Evolutionary conservation across 2,113 vertebrate genomes (phyloP).

Genomic region (Phodopus roborovskii): DNA sequence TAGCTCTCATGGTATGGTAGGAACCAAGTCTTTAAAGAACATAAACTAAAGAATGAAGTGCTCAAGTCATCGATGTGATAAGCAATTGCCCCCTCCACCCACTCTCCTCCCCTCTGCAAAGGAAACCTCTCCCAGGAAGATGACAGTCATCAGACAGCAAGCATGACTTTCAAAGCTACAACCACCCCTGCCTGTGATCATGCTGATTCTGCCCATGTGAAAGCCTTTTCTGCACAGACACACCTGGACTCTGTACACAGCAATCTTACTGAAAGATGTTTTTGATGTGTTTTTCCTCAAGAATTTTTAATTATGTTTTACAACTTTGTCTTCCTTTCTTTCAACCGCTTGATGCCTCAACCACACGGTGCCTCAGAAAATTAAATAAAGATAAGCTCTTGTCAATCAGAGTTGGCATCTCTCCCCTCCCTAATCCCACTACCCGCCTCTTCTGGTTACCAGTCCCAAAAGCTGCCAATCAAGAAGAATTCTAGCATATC

Average conservation of each 20-base stretch:
- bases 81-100: neutral
- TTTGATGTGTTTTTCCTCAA: conserved; percentile 52
- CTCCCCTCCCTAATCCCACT: neutral
- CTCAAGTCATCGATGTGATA: neutral
- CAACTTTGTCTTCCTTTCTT: conserved; percentile 62
- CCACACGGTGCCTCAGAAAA: conserved; percentile 36
- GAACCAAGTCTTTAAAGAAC: conserved; percentile 7
- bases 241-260: neutral
- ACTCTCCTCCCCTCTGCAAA: neutral
- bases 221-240: neutral
- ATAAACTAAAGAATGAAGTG: neutral
- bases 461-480: conserved; percentile 64
- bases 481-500: conserved; percentile 40
- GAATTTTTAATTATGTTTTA: conserved; percentile 61
- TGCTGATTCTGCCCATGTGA: neutral
- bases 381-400: conserved; percentile 72
- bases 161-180: neutral
- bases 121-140: neutral
- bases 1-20: neutral
- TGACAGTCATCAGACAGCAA: neutral
- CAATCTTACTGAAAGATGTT: neutral
- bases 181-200: neutral
- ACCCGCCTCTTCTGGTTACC: neutral
- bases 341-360: conserved; percentile 50
- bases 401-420: conserved; percentile 64